Percentiles rank a stretch among this genome's conserved stretches.
phyloP scores from a whole-genome alignment of 2,888 invertebrate species.

The Nasonia oneida region DNA sequence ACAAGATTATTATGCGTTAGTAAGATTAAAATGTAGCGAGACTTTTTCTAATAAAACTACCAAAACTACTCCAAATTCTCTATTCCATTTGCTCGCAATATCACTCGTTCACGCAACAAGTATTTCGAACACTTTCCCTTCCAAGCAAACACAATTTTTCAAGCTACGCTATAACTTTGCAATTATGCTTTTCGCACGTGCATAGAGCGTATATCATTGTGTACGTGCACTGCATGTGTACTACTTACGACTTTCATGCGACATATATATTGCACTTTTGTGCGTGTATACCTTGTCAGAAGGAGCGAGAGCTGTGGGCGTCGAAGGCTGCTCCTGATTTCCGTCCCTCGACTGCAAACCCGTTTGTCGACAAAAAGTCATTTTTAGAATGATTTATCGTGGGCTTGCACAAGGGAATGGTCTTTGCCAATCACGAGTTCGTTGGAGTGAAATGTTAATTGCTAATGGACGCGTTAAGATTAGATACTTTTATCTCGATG shows the following conservation, averaged over 20 bases:
- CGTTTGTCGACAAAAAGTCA: slow-evolving; percentile 23
- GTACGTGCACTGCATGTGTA: background rate
- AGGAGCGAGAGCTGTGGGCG: slow-evolving; percentile 73
- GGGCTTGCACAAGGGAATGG: background rate
- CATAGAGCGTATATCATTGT: background rate
- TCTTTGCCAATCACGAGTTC: background rate
- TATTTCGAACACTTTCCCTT: background rate
- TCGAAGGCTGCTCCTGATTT: slow-evolving; percentile 73
- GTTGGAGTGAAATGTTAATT: background rate
- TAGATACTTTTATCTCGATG: no score
- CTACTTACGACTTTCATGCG: slow-evolving; percentile 3
- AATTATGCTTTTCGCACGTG: background rate
- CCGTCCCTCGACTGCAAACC: slow-evolving; percentile 72
- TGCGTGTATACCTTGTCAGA: slow-evolving; percentile 71
- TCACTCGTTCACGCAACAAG: background rate
- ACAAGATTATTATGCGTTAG: background rate
- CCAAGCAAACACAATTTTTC: background rate
- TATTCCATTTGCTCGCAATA: background rate
- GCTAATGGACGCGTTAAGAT: background rate
- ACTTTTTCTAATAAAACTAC: background rate
- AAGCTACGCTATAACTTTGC: background rate
- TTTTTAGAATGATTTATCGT: slow-evolving; percentile 40
- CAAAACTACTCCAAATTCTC: background rate
- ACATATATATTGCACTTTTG: slow-evolving; percentile 11
- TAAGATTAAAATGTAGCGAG: background rate